Conservation (phyloP, 2,797 vertebrate species). For the Darevskia mixta region DNA sequence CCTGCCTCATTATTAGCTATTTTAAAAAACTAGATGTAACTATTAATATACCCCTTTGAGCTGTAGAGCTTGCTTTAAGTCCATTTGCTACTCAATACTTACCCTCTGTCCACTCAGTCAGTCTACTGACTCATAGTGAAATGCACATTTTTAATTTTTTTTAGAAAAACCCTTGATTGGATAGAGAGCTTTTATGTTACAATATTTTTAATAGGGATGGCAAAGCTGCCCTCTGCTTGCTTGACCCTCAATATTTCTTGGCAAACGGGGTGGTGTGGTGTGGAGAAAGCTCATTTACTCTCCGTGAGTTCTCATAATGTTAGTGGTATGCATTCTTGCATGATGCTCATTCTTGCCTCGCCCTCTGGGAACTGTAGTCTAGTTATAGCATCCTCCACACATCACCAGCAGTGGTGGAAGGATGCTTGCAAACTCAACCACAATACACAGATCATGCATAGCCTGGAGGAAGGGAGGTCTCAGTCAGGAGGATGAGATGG, state of each 20-base stretch:
- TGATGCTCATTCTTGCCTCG: too few relatives aligned
- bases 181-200: background rate
- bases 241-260: background rate
- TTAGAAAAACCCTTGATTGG: background rate
- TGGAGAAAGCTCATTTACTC: background rate
- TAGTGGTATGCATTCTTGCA: background rate
- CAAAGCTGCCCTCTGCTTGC: background rate
- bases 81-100: constrained; percentile 9
- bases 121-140: background rate
- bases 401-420: background rate
- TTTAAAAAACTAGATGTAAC: too few relatives aligned
- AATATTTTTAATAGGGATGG: background rate
- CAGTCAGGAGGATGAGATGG: background rate
- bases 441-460: background rate
- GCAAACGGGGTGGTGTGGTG: background rate
- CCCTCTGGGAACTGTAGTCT: background rate
- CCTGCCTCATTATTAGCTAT: constrained; percentile 64
- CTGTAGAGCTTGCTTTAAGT: constrained; percentile 46
- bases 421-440: background rate
- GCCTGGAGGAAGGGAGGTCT: background rate
- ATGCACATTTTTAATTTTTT: background rate
- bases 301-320: background rate
- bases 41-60: constrained; percentile 32
- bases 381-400: background rate
- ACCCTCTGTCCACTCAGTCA: background rate